Percentiles rank a stretch among this genome's conserved stretches.
These are phyloP conservation scores for Fulica atra DNA, from an alignment of 2,113 vertebrate genomes.

Conservation along the genomic window DNA sequence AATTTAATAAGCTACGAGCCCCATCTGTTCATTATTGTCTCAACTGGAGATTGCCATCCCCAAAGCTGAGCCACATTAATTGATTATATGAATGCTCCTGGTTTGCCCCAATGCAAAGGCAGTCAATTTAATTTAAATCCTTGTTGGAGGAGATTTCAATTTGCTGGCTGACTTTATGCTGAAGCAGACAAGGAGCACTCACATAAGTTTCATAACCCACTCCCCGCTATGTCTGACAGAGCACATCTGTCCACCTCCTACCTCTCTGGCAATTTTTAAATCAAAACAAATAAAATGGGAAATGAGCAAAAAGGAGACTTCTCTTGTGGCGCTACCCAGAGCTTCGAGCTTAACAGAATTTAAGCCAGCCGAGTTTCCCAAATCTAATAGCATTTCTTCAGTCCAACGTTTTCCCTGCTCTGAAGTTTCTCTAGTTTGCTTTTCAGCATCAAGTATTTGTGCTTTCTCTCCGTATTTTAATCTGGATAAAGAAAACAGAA, in stretches of 20 bases:
- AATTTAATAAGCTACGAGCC: constrained; percentile 46
- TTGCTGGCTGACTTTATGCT: constrained; percentile 44
- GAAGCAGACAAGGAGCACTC: constrained; percentile 10
- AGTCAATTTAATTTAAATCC: constrained; percentile 59
- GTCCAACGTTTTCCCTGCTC: background rate
- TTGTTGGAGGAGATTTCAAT: constrained; percentile 44
- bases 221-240: background rate
- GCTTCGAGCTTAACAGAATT: background rate
- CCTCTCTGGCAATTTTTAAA: constrained; percentile 13
- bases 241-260: constrained; percentile 7
- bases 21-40: constrained; percentile 61
- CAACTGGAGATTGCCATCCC: constrained; percentile 42
- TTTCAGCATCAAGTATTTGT: background rate
- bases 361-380: background rate
- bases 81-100: constrained; percentile 50
- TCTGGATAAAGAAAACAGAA: background rate
- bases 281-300: constrained; percentile 26
- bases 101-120: constrained; percentile 48
- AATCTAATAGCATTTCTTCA: background rate
- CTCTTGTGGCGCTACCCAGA: background rate
- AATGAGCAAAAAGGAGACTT: background rate
- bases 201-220: background rate
- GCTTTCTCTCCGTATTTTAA: background rate
- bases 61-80: constrained; percentile 44
- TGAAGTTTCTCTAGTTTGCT: background rate